Evolutionary conservation across 1,140 invertebrate genomes (phyloP).

Genomic region (Rhopalosiphum padi): DNA sequence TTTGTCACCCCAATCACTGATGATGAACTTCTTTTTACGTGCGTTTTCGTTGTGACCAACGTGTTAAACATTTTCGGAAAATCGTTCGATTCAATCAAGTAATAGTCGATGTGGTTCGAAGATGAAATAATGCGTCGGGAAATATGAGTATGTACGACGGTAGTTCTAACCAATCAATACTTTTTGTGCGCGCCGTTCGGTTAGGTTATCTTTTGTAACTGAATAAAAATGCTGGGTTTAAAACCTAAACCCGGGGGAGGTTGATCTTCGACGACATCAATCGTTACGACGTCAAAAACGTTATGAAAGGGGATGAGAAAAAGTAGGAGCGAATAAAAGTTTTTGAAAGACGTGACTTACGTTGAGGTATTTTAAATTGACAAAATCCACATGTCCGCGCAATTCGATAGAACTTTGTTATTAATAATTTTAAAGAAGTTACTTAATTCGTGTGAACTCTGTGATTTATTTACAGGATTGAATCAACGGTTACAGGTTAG

Average conservation of each 20-base stretch:
- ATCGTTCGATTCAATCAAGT: conserved; percentile 29
- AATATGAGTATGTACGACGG: conserved; percentile 1
- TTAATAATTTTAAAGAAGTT: conserved; percentile 15
- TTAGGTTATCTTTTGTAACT: conserved; percentile 17
- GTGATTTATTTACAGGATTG: neutral
- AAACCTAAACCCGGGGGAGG: neutral
- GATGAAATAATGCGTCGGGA: neutral
- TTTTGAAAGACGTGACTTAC: conserved; percentile 47
- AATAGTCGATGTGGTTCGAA: neutral
- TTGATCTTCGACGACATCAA: conserved; percentile 6
- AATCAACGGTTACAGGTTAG: neutral
- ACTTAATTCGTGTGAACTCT: neutral
- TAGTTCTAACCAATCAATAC: conserved; percentile 35
- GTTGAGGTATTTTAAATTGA: conserved; percentile 18
- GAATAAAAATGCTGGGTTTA: conserved; percentile 29
- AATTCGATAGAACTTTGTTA: neutral
- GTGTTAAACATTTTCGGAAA: conserved; percentile 3
- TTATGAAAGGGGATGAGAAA: neutral
- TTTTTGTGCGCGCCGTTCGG: neutral
- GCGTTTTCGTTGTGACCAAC: neutral
- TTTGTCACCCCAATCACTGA: neutral
- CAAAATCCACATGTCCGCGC: neutral
- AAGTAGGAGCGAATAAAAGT: conserved; percentile 27
- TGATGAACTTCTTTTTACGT: conserved; percentile 24
- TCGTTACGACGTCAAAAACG: conserved; percentile 34